Conservation (phyloP, 2,113 vertebrate species). For the Megaceryle maxima region DNA sequence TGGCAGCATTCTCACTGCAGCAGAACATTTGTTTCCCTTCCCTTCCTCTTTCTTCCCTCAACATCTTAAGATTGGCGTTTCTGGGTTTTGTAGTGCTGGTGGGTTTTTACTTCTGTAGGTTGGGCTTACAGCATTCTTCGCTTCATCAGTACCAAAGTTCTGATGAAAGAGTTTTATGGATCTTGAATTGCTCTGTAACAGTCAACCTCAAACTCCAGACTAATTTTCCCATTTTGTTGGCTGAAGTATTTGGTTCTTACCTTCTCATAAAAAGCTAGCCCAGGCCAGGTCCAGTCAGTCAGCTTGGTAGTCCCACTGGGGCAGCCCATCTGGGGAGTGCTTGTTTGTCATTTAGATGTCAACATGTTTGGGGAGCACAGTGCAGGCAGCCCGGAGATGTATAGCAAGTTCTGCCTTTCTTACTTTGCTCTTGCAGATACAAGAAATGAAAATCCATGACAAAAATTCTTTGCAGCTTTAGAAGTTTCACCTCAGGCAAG, state of each 20-base stretch:
- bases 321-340: background rate
- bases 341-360: background rate
- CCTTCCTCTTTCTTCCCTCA: background rate
- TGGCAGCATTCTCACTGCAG: background rate
- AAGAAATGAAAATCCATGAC: background rate
- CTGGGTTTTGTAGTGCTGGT: background rate
- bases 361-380: fast-evolving
- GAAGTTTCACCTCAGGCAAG: background rate
- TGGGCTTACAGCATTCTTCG: background rate
- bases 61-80: background rate
- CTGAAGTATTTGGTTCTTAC: background rate
- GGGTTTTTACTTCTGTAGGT: background rate
- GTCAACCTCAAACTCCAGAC: background rate
- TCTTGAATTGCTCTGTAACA: background rate
- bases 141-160: background rate
- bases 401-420: background rate
- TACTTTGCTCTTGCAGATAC: background rate
- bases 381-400: background rate
- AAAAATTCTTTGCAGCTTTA: background rate
- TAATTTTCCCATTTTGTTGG: background rate
- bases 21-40: background rate
- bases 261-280: background rate
- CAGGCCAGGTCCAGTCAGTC: background rate
- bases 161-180: background rate
- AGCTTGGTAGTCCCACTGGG: fast-evolving